Percentiles rank a stretch among this genome's conserved stretches.
Evolutionary conservation across 35 echinoderm and acorn worm genomes (phyloP).

Genomic region (Lytechinus variegatus): DNA sequence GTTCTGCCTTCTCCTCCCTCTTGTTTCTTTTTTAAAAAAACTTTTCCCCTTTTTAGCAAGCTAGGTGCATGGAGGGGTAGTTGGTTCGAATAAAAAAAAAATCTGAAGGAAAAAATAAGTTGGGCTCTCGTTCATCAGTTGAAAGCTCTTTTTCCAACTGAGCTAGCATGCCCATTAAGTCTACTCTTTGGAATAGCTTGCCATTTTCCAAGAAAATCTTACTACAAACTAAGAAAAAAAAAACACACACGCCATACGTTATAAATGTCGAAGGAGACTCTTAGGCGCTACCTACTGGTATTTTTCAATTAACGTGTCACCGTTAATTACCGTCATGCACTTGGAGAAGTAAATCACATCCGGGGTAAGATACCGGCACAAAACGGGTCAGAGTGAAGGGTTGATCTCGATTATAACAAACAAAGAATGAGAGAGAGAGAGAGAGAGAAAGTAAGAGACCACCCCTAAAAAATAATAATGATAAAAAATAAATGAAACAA

Average conservation of each 20-base stretch:
- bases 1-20: too few species aligned
- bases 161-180: too few species aligned
- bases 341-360: neutral
- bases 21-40: too few species aligned
- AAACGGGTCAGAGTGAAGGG: neutral
- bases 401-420: neutral
- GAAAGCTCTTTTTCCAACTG: too few species aligned
- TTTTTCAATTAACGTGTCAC: slow-evolving; percentile 13
- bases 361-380: neutral
- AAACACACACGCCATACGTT: neutral
- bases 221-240: neutral
- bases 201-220: neutral
- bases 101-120: too few species aligned
- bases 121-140: too few species aligned
- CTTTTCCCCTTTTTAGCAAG: too few species aligned
- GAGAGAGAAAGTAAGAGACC: neutral
- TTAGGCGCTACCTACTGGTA: neutral
- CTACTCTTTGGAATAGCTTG: neutral
- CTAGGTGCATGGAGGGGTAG: too few species aligned
- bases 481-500: too few species aligned
- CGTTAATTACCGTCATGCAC: neutral
- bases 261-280: neutral
- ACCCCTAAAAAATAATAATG: too few species aligned
- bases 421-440: neutral
- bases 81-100: too few species aligned